Conservation (phyloP, 2,888 invertebrate genomes). For the Drosophila mercatorum region DNA sequence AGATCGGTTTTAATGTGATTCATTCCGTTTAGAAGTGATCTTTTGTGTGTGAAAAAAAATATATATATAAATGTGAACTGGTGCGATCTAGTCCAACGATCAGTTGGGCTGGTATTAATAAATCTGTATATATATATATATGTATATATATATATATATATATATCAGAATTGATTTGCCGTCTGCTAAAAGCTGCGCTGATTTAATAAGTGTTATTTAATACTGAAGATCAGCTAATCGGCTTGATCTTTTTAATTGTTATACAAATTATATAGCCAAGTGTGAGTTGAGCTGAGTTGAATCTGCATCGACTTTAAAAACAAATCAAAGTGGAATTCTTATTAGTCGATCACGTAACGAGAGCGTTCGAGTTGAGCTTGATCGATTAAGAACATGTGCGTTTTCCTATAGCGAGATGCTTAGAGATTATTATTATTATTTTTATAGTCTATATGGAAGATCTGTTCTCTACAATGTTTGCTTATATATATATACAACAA, state of each 20-base stretch:
- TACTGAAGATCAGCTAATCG: conserved; percentile 6
- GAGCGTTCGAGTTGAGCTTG: neutral
- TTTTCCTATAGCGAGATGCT: neutral
- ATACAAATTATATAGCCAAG: conserved; percentile 8
- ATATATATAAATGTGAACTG: neutral
- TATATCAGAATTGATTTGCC: neutral
- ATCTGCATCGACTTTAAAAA: neutral
- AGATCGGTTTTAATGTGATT: conserved; percentile 24
- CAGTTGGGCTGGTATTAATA: neutral
- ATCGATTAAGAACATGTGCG: neutral
- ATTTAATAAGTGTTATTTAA: conserved; percentile 21
- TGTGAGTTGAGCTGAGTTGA: neutral
- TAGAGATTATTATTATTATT: neutral
- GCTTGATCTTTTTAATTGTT: conserved; percentile 3
- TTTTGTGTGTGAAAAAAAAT: neutral
- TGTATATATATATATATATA: neutral
- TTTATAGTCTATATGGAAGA: no score
- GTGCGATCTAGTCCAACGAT: neutral
- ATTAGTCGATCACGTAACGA: conserved; percentile 5
- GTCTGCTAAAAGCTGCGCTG: neutral
- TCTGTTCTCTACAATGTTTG: no score
- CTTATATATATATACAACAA: neutral
- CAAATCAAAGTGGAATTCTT: neutral
- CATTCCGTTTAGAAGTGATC: conserved; percentile 10
- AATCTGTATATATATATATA: neutral